Evolutionary conservation across 2,888 invertebrate genomes (phyloP).

Genomic region (Pyrrhia umbra): DNA sequence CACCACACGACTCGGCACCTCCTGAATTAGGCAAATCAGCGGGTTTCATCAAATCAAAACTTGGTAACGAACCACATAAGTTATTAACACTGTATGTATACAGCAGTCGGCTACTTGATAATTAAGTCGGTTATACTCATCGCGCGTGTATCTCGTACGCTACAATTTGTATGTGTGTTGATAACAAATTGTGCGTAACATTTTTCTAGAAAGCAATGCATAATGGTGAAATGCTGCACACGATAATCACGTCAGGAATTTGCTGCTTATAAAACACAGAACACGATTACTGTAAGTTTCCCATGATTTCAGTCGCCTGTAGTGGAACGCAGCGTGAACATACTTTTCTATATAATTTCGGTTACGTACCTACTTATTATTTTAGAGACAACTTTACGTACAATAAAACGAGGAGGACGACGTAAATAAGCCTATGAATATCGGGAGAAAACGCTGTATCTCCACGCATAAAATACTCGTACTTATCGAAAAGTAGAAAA

Average conservation of each 20-base stretch:
- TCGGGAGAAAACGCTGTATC: no score
- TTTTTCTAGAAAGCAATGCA: conserved; percentile 45
- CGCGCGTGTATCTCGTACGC: conserved; percentile 24
- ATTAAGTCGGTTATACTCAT: conserved; percentile 53
- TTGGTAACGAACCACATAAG: conserved; percentile 66
- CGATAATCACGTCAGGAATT: conserved; percentile 34
- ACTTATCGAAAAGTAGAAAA: neutral
- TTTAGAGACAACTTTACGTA: no score
- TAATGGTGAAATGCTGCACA: conserved; percentile 18
- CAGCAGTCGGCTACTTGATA: conserved; percentile 47
- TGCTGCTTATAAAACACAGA: neutral
- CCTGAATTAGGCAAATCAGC: conserved; percentile 60
- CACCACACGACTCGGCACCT: conserved; percentile 42
- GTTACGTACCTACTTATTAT: no score
- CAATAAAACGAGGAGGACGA: no score
- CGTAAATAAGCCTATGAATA: no score
- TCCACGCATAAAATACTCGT: no score
- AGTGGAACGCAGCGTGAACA: neutral
- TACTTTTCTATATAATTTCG: no score
- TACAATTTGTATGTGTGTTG: conserved; percentile 31
- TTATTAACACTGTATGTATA: conserved; percentile 64
- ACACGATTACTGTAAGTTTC: neutral
- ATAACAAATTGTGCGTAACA: conserved; percentile 49
- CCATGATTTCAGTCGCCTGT: neutral
- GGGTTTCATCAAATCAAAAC: conserved; percentile 69